Conservation (phyloP, 2,888 invertebrate genomes). For the Aplocera efformata region DNA sequence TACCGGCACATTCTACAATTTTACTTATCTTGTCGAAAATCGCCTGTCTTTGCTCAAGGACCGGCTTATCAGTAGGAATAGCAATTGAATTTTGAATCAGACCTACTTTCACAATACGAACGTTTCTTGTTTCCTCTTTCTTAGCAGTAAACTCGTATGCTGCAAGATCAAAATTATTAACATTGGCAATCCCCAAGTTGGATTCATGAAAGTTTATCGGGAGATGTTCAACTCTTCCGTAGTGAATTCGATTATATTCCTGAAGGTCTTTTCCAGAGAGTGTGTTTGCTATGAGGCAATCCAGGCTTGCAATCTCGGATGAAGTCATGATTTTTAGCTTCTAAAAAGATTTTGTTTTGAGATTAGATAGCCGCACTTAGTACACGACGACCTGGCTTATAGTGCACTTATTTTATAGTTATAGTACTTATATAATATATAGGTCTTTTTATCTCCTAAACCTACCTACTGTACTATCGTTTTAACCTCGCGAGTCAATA, state of each 20-base stretch:
- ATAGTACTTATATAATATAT: no score
- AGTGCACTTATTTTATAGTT: no score
- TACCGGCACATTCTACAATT: conserved; percentile 89
- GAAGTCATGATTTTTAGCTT: conserved; percentile 39
- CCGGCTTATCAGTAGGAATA: conserved; percentile 85
- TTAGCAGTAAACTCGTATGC: conserved; percentile 86
- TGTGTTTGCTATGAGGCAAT: conserved; percentile 45
- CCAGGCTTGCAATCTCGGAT: conserved; percentile 54
- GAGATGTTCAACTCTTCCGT: conserved; percentile 84
- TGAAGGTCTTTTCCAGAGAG: conserved; percentile 73
- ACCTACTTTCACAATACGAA: conserved; percentile 89
- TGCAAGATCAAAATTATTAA: conserved; percentile 86
- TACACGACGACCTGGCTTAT: no score
- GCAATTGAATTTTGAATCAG: conserved; percentile 93
- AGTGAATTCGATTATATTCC: conserved; percentile 87
- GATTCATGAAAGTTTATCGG: conserved; percentile 72
- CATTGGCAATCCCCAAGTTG: conserved; percentile 66
- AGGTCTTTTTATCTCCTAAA: no score
- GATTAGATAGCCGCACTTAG: no score
- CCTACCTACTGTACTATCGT: no score
- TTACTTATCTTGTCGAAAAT: conserved; percentile 86
- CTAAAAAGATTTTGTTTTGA: not conserved
- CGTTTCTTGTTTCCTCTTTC: conserved; percentile 84
- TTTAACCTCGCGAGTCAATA: no score
- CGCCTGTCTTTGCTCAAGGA: conserved; percentile 88